Conservation (phyloP, 2,113 vertebrate genomes). For the Polyodon spathula region DNA sequence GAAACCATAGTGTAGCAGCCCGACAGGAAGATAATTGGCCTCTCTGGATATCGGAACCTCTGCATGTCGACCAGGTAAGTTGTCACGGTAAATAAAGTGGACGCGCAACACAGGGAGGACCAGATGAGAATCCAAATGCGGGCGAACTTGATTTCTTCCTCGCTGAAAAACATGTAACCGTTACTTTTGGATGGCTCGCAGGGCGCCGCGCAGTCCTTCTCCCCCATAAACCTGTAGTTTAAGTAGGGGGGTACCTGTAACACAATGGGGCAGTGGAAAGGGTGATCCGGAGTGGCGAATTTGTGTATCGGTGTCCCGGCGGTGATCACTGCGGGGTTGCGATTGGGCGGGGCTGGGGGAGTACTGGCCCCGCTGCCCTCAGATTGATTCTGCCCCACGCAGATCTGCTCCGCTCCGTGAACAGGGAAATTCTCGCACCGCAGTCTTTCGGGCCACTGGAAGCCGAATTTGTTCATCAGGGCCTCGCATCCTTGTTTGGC, state of each 20-base stretch:
- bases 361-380: slow-evolving; percentile 53
- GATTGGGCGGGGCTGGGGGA: slow-evolving; percentile 66
- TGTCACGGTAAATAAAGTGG: slow-evolving; percentile 90
- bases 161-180: slow-evolving; percentile 87
- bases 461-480: slow-evolving; percentile 68
- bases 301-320: slow-evolving; percentile 20
- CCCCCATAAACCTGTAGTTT: slow-evolving; percentile 85
- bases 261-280: slow-evolving; percentile 75
- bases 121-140: slow-evolving; percentile 94
- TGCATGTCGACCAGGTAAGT: slow-evolving; percentile 97
- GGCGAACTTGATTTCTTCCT: slow-evolving; percentile 86
- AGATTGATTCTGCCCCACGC: slow-evolving; percentile 88
- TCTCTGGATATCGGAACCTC: slow-evolving; percentile 88
- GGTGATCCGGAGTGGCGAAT: slow-evolving; percentile 48
- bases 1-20: slow-evolving; percentile 98
- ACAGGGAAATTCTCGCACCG: slow-evolving; percentile 73
- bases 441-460: slow-evolving; percentile 65
- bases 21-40: slow-evolving; percentile 92
- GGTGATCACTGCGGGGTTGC: slow-evolving; percentile 48
- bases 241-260: slow-evolving; percentile 86
- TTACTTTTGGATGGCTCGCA: slow-evolving; percentile 75
- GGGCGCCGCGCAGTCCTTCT: slow-evolving; percentile 82
- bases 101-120: slow-evolving; percentile 88
- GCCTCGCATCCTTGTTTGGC: slow-evolving; percentile 65
- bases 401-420: slow-evolving; percentile 81